Base-by-base conservation (phyloP, 2,797 vertebrate genomes). In the Amblyraja radiata region DNA sequence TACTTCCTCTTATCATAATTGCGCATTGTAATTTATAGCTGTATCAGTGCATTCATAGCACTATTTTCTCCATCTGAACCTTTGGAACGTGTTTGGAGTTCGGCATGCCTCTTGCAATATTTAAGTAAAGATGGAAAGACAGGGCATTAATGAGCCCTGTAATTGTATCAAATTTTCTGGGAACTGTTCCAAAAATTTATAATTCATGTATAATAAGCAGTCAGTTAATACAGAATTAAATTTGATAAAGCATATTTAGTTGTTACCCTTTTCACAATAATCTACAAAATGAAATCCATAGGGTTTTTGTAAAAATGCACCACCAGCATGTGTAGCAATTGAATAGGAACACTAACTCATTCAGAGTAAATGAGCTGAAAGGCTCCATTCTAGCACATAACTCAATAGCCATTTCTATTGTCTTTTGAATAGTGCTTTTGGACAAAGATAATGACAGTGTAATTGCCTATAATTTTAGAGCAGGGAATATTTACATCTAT, bases 161-260 rank as follows among this genome's bases (percentile, higher is more conserved):
- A 92, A 76, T 92, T 46, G 18, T 76, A 76, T 92, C 54, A 76
- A 54, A 73, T 92, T 74, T 71, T 76, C 90, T 25, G 90, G 90
- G 90, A 92, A 92, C 71, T 39, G 73, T 74, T 92, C 90, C 90
- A 92, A 25, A 71, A 92, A 92, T 92, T 54, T 76, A 39, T 76
- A 92, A 92, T 92, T 92, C 71, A 92, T 58, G 73, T 46, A 18
- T 92, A 58, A 92, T 92, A 92, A 92, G 90, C 90, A 92, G 90
- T 74, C 90, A 7, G 90, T 92, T 73, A 92, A 92, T 92, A 76
- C 25, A 74, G 39, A 92, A 92, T 92, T 76, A 92, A 92, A 73
- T 92, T 76, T 76, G 90, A 92, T 92, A 76, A 92, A 92, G 90
- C 84, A 92, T 76, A 92, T 92, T 92, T 74, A 28, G 23, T 54